Evolutionary conservation across 2,888 invertebrate genomes (phyloP).

Genomic region (Amiota mariae): DNA sequence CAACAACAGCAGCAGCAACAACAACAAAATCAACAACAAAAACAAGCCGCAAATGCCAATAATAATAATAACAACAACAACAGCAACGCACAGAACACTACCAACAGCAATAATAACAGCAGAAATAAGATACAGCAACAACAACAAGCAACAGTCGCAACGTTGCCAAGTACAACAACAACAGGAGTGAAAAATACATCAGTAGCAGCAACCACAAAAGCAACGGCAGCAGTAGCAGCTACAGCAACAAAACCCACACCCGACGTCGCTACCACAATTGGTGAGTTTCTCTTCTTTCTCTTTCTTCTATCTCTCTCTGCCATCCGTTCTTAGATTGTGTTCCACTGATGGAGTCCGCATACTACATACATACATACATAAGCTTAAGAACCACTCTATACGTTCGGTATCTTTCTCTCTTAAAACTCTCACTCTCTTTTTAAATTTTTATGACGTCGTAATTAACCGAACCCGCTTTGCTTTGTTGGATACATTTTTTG

Average conservation of each 20-base stretch:
- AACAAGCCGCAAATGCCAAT: conserved; percentile 47
- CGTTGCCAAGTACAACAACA: conserved; percentile 21
- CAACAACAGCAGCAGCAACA: conserved; percentile 52
- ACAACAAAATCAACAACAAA: conserved; percentile 48
- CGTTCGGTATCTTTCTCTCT: neutral
- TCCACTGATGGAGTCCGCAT: too few species aligned
- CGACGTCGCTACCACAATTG: conserved; percentile 52
- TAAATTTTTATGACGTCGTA: too few species aligned
- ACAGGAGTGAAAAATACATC: conserved; percentile 31
- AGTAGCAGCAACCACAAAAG: conserved; percentile 32
- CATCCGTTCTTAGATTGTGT: too few species aligned
- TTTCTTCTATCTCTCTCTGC: neutral
- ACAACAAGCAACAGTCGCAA: neutral
- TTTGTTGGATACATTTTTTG: too few species aligned
- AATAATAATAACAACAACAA: conserved; percentile 35
- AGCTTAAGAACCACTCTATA: too few species aligned
- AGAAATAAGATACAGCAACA: conserved; percentile 5
- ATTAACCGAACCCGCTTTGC: too few species aligned
- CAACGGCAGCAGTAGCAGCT: conserved; percentile 24
- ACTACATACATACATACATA: too few species aligned
- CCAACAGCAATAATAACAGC: conserved; percentile 43
- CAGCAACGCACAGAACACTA: conserved; percentile 48
- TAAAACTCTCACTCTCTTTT: neutral
- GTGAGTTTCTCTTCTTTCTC: conserved; percentile 61
- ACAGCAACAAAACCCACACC: conserved; percentile 34